Base-by-base conservation (phyloP, 2,797 vertebrate species). In the Cichlasoma orientale region DNA sequence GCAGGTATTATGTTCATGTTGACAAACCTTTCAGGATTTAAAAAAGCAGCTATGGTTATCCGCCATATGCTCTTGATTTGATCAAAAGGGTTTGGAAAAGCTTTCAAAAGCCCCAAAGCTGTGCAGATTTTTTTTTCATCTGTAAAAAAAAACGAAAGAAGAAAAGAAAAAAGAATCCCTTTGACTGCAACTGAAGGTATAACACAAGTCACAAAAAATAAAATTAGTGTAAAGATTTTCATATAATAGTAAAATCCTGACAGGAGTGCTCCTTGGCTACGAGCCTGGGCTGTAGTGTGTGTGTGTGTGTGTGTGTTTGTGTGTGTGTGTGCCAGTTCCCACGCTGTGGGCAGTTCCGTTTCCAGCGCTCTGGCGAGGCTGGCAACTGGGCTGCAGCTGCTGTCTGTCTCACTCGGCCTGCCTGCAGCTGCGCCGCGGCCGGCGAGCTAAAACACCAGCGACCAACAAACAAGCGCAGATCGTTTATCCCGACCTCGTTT, bases 341-440 rank as follows among this genome's bases (percentile, higher is more conserved):
- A 93, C 92, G 86, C 87, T 92, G 89, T 33, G 88, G 88, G 88
- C 91, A 86, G 86, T 86, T 90, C 87, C 81, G 78, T 87, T 91
- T 84, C 86, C 77, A 87, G 86, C 88, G 83, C 85, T 91, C 79
- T 79, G 89, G 81, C 80, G 86, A 89, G 74, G 82, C 78, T 90
- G 93, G 91, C 91, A 90, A 92, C 92, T 86, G 87, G 86, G 83
- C 89, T 80, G 79, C 92, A 94, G 91, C 92, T 93, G 93, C 82
- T 82, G 74, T 71, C 78, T 33, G 82, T 90, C 82, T 90, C 82
- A 72, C 41, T 63, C 59, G 74, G 79, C 58, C 82, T 57, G 79
- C 21, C 71, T 85, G 84, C 90, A 91, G 90, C 90, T 92, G 91
- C 74, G n/a, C 71, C 73, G 79, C 3, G 36, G 84, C 78, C 56